Evolutionary conservation across 2,797 vertebrate species (phyloP), one percentile per base, ranked within the genome.

Genomic region (Silurus aristotelis): DNA sequence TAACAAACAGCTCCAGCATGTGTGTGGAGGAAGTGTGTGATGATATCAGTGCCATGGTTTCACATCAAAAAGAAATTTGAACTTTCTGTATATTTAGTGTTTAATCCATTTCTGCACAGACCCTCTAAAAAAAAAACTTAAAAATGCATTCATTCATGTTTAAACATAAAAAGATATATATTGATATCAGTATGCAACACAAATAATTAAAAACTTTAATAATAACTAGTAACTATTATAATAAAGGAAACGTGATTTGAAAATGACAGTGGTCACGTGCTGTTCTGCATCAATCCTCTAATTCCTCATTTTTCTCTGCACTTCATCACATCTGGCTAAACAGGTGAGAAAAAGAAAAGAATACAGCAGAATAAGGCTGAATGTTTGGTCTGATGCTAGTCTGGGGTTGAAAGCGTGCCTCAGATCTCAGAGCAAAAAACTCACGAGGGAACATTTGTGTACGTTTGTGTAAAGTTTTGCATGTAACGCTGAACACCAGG

Each of bases 381-480:
- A 7, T 60, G 48, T 52, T 52, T 52, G 48, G 48, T 7, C 19
- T 43, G 12, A 43, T 14, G 20, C 20, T 43, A 20, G 43, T 43
- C 17, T 60, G 15, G 17, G 72, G 12, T 52, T 1, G 2, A 31
- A 56, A 58, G 19, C 25, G 17, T 56, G 25, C 27, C 27, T 77
- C 25, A 2, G 27, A 77, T 17, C 56, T 60, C 48, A 27, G 19
- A 19, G 2, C 7, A 71, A 15, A 8, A 71, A 71, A 8, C 15
- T 5, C 19, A 46, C 6, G 12, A n/a, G 20, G 6, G 6, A 7
- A 60, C 1, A 60, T 78, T 78, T 46, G 58, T 46, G 10, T 79
- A 61, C 3, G 61, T 79, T 79, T 79, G 76, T 63, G 20, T 79
- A 15, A 79, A 19, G 15, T 0, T 79, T 78, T 79, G 76, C 76